phyloP scores from a whole-genome alignment of 2,797 vertebrate species.

The Notamacropus eugenii region DNA sequence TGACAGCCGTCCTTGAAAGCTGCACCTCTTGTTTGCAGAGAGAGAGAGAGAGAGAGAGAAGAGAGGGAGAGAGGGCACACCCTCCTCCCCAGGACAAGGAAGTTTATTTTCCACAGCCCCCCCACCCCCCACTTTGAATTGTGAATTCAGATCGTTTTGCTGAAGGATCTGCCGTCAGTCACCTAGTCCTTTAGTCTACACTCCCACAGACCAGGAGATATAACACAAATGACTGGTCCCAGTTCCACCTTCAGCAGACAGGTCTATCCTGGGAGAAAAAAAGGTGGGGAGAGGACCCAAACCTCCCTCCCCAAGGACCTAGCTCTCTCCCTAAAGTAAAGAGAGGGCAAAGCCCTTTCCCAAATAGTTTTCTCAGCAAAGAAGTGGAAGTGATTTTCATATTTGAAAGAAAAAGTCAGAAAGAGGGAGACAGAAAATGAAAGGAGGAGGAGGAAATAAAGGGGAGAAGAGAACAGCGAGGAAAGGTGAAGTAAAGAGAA shows the following conservation, averaged over 20 bases:
- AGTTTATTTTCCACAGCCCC: background rate
- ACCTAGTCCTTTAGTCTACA: background rate
- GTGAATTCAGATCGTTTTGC: background rate
- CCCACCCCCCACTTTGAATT: background rate
- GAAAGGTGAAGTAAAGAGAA: no score
- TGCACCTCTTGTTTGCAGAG: background rate
- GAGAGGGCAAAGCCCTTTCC: slow-evolving; percentile 69
- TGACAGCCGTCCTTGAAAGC: slow-evolving; percentile 17
- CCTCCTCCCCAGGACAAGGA: background rate
- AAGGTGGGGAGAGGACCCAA: background rate
- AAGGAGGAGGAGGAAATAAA: background rate
- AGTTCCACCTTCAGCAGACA: background rate
- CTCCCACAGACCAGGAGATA: background rate
- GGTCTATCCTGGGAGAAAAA: slow-evolving; percentile 14
- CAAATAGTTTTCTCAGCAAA: slow-evolving; percentile 70
- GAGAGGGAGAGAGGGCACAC: background rate
- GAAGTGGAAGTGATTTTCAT: slow-evolving; percentile 76
- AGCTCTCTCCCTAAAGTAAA: slow-evolving; percentile 58
- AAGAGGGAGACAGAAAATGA: background rate
- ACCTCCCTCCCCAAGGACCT: background rate
- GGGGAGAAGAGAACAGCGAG: background rate
- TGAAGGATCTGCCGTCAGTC: background rate
- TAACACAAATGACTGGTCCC: slow-evolving; percentile 9
- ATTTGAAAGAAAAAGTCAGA: slow-evolving; percentile 48
- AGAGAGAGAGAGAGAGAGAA: background rate